These are phyloP conservation scores for Limosa lapponica DNA, from an alignment of 2,797 vertebrate genomes.

Conservation along the genomic window DNA sequence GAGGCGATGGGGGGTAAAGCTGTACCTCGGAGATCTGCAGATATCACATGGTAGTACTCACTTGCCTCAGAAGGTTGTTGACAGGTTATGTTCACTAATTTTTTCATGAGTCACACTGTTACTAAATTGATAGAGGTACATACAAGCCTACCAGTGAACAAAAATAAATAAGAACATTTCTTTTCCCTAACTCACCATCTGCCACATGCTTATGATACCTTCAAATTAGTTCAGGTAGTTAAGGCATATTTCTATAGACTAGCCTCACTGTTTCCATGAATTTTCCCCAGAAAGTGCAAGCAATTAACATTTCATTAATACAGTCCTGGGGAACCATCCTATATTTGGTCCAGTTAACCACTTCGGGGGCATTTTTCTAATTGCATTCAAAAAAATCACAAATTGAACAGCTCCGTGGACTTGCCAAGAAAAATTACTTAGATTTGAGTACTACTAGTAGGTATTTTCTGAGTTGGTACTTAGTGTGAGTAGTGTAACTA, in stretches of 20 bases:
- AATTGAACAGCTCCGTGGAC: not conserved
- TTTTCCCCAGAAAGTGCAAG: not conserved
- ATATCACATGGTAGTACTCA: not conserved
- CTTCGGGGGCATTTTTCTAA: not conserved
- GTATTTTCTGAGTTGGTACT: not conserved
- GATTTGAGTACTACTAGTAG: not conserved
- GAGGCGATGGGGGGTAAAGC: not conserved
- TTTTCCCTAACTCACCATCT: conserved; percentile 57
- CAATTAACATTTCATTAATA: not conserved
- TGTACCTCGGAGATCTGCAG: not conserved
- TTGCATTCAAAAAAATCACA: not conserved
- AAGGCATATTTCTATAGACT: not conserved
- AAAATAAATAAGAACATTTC: conserved; percentile 61
- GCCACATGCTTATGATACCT: conserved; percentile 49
- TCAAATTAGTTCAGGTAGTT: conserved; percentile 26
- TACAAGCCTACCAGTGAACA: conserved; percentile 49
- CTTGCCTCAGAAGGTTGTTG: conserved; percentile 6
- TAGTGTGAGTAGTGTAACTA: not conserved
- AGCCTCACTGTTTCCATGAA: not conserved
- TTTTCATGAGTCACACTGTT: conserved; percentile 37
- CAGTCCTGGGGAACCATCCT: not conserved
- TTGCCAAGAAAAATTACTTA: not conserved
- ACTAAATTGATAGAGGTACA: conserved; percentile 45
- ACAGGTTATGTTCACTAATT: conserved; percentile 51
- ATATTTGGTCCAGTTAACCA: not conserved